Evolutionary conservation across 2,888 invertebrate genomes (phyloP).

Genomic region (Himalopsyche anomala): DNA sequence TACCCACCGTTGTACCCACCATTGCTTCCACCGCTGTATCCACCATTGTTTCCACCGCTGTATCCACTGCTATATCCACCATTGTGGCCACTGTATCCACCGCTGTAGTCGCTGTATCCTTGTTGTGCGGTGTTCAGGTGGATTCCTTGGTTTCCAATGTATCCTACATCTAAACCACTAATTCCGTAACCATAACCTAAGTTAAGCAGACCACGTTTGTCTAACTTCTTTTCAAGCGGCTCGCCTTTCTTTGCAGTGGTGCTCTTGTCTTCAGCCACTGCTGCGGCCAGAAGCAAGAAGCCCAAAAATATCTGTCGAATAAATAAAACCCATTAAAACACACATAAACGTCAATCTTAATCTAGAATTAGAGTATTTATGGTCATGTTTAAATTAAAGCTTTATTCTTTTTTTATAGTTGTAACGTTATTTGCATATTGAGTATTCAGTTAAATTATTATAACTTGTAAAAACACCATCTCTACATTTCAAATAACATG

Average conservation of each 20-base stretch:
- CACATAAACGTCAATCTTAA: too few relatives aligned
- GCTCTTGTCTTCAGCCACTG: slow-evolving; percentile 83
- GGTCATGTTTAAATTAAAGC: too few relatives aligned
- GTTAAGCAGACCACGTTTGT: slow-evolving; percentile 88
- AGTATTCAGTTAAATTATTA: too few relatives aligned
- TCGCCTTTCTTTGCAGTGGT: slow-evolving; percentile 77
- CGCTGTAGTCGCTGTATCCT: slow-evolving; percentile 72
- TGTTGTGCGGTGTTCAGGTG: slow-evolving; percentile 72
- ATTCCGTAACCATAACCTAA: slow-evolving; percentile 89
- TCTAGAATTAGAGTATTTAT: too few relatives aligned
- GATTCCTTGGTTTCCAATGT: slow-evolving; percentile 76
- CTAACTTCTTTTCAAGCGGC: slow-evolving; percentile 85
- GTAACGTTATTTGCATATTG: not conserved
- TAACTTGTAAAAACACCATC: too few relatives aligned
- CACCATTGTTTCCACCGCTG: slow-evolving; percentile 56
- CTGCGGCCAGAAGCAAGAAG: slow-evolving; percentile 86
- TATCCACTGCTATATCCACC: slow-evolving; percentile 53
- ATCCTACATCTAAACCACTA: slow-evolving; percentile 85
- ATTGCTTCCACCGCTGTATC: slow-evolving; percentile 67
- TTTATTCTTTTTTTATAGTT: not conserved
- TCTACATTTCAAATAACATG: too few relatives aligned
- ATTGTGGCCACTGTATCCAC: slow-evolving; percentile 67
- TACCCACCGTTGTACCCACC: slow-evolving; percentile 66
- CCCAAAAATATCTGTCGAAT: slow-evolving; percentile 81
- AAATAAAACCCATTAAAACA: slow-evolving; percentile 61